Evolutionary conservation across 2,888 invertebrate genomes (phyloP).

Genomic region (Kuschelorhynchus macadamiae): DNA sequence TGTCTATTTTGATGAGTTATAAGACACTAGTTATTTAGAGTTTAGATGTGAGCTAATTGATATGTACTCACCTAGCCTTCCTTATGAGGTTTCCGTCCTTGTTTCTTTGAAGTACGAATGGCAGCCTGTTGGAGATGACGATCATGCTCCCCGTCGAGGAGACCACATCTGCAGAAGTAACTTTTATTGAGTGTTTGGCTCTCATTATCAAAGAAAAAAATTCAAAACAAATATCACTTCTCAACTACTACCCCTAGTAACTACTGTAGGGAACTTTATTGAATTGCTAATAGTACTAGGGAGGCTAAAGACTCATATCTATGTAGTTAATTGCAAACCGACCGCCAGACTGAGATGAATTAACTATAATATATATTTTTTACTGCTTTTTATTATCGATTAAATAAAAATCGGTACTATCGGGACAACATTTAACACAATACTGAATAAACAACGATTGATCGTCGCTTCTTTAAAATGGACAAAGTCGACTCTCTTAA

Average conservation of each 20-base stretch:
- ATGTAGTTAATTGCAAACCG: background rate
- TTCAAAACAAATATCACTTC: background rate
- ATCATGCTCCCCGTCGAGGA: slow-evolving; percentile 80
- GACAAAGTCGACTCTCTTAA: slow-evolving; percentile 59
- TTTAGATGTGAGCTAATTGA: no score
- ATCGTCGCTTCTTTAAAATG: slow-evolving; percentile 60
- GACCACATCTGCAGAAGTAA: slow-evolving; percentile 65
- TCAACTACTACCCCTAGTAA: no score
- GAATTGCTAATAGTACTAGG: background rate
- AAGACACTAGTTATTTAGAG: no score
- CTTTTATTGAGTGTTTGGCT: slow-evolving; percentile 26
- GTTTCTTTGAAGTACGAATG: slow-evolving; percentile 87
- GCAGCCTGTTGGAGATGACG: slow-evolving; percentile 91
- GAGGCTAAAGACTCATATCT: slow-evolving; percentile 32
- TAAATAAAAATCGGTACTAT: slow-evolving; percentile 11
- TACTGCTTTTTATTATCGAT: slow-evolving; percentile 4
- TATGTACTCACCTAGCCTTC: slow-evolving; percentile 83
- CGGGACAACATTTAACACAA: slow-evolving; percentile 27
- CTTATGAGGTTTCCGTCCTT: slow-evolving; percentile 81
- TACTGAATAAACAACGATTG: slow-evolving; percentile 42
- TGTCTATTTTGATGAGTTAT: no score
- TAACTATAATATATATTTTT: background rate
- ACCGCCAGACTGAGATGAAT: background rate
- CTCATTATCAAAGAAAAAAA: slow-evolving; percentile 10
- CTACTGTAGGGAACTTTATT: no score